Evolutionary conservation across 2,888 invertebrate species (phyloP).

Genomic region (Metalampra italica): DNA sequence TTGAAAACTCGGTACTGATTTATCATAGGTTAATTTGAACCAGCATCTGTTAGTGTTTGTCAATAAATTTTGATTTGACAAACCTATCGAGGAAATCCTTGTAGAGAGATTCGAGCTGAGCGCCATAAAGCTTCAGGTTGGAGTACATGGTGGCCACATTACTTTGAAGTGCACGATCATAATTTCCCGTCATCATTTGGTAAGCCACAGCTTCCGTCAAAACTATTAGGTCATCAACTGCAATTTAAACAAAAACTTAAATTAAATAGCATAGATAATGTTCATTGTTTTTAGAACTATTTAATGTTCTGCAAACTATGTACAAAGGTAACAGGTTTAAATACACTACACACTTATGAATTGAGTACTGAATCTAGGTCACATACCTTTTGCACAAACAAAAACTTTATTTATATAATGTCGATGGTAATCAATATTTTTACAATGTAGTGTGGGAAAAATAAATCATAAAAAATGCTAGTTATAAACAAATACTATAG

Average conservation of each 20-base stretch:
- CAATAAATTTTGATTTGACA: too few species aligned
- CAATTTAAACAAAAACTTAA: constrained; percentile 29
- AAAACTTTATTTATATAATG: too few species aligned
- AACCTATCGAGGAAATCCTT: constrained; percentile 90
- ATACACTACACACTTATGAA: too few species aligned
- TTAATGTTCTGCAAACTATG: not conserved
- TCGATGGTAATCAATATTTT: too few species aligned
- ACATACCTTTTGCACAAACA: constrained; percentile 10
- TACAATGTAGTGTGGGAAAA: too few species aligned
- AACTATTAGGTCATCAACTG: constrained; percentile 90
- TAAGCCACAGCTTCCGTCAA: constrained; percentile 89
- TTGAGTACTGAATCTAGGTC: constrained; percentile 7
- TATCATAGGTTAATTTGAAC: too few species aligned
- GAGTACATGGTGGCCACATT: constrained; percentile 88
- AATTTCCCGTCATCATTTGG: constrained; percentile 86
- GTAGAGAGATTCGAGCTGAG: constrained; percentile 88
- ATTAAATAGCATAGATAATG: too few species aligned
- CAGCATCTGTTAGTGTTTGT: too few species aligned
- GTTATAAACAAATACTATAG: too few species aligned
- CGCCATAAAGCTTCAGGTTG: constrained; percentile 88
- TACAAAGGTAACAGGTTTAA: constrained; percentile 7
- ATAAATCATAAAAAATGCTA: too few species aligned
- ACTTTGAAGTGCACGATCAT: constrained; percentile 83
- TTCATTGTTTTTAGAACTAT: too few species aligned
- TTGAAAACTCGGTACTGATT: too few species aligned